These are phyloP conservation scores for Megaustenia siamemsis DNA, from an alignment of 2,888 invertebrate species.

Conservation along the genomic window DNA sequence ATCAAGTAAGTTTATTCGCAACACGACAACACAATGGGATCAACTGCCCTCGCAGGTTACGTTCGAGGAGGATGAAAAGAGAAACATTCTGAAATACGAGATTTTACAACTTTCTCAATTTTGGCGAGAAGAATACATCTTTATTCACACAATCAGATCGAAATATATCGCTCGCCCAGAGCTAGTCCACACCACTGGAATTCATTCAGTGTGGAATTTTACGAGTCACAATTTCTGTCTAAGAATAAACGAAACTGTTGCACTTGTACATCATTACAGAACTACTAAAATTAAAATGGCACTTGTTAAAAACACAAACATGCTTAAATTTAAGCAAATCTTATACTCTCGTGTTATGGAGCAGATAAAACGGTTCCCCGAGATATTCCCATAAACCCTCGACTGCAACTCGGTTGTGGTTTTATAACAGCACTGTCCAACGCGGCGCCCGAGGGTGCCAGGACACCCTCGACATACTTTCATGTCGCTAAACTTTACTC, in stretches of 20 bases:
- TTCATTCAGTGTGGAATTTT: neutral
- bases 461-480: too few relatives aligned
- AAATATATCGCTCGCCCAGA: slow-evolving; percentile 35
- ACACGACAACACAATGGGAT: neutral
- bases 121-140: neutral
- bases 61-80: neutral
- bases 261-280: neutral
- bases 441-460: too few relatives aligned
- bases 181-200: neutral
- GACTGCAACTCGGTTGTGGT: too few relatives aligned
- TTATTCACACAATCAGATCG: neutral
- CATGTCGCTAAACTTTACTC: too few relatives aligned
- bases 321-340: neutral
- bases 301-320: neutral
- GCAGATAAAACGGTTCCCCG: neutral
- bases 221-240: neutral
- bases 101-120: neutral
- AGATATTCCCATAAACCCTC: neutral
- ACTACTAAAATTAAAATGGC: neutral
- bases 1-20: neutral
- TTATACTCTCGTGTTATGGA: neutral
- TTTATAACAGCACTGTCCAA: too few relatives aligned
- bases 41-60: neutral
- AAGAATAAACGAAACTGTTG: neutral
- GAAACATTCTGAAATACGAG: neutral